phyloP scores from a whole-genome alignment of 2,888 invertebrate genomes.

The Aphidoletes aphidimyza region DNA sequence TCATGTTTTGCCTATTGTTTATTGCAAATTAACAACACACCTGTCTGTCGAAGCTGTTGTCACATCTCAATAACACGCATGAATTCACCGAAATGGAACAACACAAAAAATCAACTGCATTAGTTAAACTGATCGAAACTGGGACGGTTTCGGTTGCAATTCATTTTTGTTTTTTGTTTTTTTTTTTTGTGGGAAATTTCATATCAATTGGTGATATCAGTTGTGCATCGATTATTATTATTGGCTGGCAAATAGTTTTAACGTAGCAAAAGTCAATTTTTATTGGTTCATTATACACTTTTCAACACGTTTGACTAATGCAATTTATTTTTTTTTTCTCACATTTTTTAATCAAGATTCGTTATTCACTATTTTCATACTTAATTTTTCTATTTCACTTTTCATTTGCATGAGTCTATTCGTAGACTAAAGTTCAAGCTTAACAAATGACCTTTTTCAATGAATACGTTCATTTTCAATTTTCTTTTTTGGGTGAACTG shows the following conservation, averaged over 20 bases:
- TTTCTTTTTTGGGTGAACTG: slow-evolving; percentile 57
- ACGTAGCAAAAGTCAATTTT: not conserved
- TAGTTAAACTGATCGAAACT: slow-evolving; percentile 23
- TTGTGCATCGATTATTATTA: not conserved
- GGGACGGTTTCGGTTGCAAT: not conserved
- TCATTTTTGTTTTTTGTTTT: no score
- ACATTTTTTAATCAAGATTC: not conserved
- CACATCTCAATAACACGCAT: slow-evolving; percentile 15
- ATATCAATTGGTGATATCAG: slow-evolving; percentile 37
- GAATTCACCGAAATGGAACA: not conserved
- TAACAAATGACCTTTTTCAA: no score
- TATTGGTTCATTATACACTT: no score
- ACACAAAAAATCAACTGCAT: slow-evolving; percentile 39
- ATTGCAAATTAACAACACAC: slow-evolving; percentile 14
- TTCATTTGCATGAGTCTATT: no score
- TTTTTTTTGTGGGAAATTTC: no score
- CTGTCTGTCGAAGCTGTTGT: not conserved
- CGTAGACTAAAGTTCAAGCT: no score
- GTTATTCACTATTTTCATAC: no score
- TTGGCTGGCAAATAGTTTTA: slow-evolving; percentile 17
- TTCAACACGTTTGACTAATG: slow-evolving; percentile 11
- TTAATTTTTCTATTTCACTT: no score
- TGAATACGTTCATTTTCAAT: no score
- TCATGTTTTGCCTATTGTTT: not conserved
- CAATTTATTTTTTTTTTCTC: slow-evolving; percentile 23